Percentiles rank a stretch among this genome's conserved stretches.
phyloP scores from a whole-genome alignment of 2,888 invertebrate species.

The Brachyptera putata region DNA sequence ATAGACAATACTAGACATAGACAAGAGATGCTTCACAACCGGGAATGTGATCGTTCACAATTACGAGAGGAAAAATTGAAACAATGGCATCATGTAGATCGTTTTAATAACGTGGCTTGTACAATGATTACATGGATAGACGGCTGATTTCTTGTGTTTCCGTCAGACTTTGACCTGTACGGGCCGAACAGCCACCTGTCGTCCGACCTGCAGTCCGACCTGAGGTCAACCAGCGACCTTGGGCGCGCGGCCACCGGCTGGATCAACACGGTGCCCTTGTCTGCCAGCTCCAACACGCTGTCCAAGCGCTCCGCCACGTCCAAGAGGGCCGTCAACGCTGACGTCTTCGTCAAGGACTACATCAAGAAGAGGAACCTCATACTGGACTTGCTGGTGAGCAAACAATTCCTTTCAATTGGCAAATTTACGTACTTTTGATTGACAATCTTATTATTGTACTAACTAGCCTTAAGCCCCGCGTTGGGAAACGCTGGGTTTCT shows the following conservation, averaged over 20 bases:
- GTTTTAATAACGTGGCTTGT: too few relatives aligned
- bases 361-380: conserved; percentile 92
- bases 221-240: conserved; percentile 32
- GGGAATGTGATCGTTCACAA: too few relatives aligned
- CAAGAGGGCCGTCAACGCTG: conserved; percentile 50
- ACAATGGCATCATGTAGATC: too few relatives aligned
- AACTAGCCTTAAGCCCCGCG: too few relatives aligned
- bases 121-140: too few relatives aligned
- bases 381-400: conserved; percentile 77
- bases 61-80: too few relatives aligned
- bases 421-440: too few relatives aligned
- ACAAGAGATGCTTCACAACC: too few relatives aligned
- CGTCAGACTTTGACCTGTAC: conserved; percentile 44
- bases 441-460: too few relatives aligned
- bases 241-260: conserved; percentile 57
- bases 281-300: conserved; percentile 60
- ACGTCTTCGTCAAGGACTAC: conserved; percentile 89
- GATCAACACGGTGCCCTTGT: conserved; percentile 89
- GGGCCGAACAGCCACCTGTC: conserved; percentile 40
- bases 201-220: conserved; percentile 36
- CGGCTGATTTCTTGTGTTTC: not conserved
- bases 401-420: too few relatives aligned
- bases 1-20: too few relatives aligned
- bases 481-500: too few relatives aligned
- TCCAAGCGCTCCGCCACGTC: conserved; percentile 54